A percentile compares a stretch with the other conserved stretches of the same genome.
phyloP scores from a whole-genome alignment of 2,113 vertebrate genomes.

The Sigmodon hispidus region DNA sequence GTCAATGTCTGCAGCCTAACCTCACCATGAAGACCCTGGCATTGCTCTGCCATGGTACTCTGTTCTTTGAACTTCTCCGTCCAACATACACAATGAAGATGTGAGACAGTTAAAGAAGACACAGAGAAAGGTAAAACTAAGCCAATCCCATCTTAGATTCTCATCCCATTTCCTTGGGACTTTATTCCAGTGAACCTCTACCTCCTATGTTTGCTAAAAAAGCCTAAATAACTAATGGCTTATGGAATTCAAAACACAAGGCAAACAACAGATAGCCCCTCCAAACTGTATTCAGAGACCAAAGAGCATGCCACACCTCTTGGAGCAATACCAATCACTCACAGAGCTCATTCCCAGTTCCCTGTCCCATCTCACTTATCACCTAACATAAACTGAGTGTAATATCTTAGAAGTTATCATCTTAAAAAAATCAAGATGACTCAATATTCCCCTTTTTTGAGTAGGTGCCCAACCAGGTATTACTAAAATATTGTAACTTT shows the following conservation, averaged over 20 bases:
- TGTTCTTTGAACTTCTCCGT: fast-evolving
- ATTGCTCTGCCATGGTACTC: no score
- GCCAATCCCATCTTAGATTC: background rate
- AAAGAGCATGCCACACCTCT: background rate
- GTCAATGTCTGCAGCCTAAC: background rate
- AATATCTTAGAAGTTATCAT: background rate
- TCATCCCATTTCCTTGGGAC: background rate
- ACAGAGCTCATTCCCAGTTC: background rate
- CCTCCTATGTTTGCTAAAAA: background rate
- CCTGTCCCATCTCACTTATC: background rate
- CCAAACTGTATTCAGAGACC: background rate
- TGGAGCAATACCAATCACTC: fast-evolving
- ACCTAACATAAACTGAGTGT: background rate
- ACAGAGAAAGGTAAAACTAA: background rate
- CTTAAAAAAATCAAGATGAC: background rate
- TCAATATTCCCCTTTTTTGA: background rate
- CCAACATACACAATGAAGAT: background rate
- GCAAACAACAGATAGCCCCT: background rate
- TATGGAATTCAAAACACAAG: background rate
- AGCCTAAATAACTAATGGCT: background rate
- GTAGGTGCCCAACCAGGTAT: background rate
- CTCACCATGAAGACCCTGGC: background rate
- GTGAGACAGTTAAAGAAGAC: fast-evolving
- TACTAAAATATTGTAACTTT: background rate
- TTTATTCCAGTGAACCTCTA: background rate